These are phyloP conservation scores for Chloropsis cyanopogon DNA, from an alignment of 2,113 vertebrate genomes.

Conservation along the genomic window DNA sequence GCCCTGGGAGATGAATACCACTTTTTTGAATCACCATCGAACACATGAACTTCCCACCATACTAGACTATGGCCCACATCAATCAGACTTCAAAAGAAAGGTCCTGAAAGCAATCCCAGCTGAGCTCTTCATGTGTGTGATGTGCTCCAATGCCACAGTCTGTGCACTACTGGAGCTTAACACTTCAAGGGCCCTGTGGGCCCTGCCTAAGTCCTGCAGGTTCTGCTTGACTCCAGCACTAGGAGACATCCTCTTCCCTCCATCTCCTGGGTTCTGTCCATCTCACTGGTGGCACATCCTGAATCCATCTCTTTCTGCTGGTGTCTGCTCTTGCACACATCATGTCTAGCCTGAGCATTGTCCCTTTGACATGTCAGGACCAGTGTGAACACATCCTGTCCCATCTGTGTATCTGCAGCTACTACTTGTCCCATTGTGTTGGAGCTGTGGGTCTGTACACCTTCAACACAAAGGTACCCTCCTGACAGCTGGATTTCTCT, in stretches of 20 bases:
- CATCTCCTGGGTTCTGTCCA: neutral
- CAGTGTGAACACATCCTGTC: neutral
- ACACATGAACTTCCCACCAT: neutral
- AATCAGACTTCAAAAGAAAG: neutral
- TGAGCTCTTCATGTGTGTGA: neutral
- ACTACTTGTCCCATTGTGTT: neutral
- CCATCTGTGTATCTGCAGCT: neutral
- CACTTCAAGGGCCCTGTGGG: neutral
- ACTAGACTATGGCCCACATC: neutral
- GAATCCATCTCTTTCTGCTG: neutral
- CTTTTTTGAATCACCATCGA: neutral
- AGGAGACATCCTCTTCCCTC: neutral
- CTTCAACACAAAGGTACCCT: neutral
- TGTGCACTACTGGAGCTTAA: neutral
- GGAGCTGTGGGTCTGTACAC: neutral
- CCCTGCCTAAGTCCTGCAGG: neutral
- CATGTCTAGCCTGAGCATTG: neutral
- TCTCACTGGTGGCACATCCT: neutral
- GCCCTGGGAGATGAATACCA: neutral
- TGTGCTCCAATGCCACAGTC: neutral
- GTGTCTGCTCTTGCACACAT: neutral
- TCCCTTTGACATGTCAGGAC: neutral
- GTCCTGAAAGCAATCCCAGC: neutral
- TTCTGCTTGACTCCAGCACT: neutral
- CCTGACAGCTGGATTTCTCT: neutral